Base-by-base conservation (phyloP, 2,888 invertebrate species). In the Tribolium freemani region DNA sequence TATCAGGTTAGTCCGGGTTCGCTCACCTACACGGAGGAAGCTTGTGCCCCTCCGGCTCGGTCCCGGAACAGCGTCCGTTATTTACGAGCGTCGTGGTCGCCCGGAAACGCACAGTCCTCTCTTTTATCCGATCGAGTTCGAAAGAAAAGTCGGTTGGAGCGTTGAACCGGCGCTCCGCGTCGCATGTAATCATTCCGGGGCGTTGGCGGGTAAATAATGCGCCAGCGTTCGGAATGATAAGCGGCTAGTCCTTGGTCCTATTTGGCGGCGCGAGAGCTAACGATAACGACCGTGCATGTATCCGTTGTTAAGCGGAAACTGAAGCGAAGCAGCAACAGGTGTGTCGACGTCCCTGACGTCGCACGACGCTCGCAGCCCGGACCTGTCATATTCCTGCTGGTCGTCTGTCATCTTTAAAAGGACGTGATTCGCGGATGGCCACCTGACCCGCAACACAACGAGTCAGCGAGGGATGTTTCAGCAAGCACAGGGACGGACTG, bases 271-370 rank as follows among this genome's bases (percentile, higher is more conserved):
- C 60, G 50, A 16, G 30, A 67, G 57, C 70, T 73, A 71, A 71
- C 73, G 73, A 71, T 71, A 71, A 71, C 73, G 73, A 73, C 38
- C 71, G 73, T 70, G 71, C 73, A 70, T 73, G 79, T 80, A 79
- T 80, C 77, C 78, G 77, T 75, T 77, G 79, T 78, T 79, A 77
- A 75, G 75, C 79, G 76, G 76, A 78, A 77, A 78, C 75, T 74
- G 75, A 77, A 76, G 72, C 74, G 73, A 72, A 64, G 70, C 58
- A 71, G 76, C 76, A 76, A 76, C 76, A 76, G 77, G 77, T 76
- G 76, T 67, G 71, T 58, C 64, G 21, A 9, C 64, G 61, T 60
- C 63, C 53, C 61, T 26, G 56, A 21, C 54, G 44, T 45, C 68
- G 56, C 67, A 31, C 31, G 53, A 45, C 67, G 60, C 53, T 46